Conservation (phyloP, 2,888 invertebrate genomes). For the Drosophila neonasuta region DNA sequence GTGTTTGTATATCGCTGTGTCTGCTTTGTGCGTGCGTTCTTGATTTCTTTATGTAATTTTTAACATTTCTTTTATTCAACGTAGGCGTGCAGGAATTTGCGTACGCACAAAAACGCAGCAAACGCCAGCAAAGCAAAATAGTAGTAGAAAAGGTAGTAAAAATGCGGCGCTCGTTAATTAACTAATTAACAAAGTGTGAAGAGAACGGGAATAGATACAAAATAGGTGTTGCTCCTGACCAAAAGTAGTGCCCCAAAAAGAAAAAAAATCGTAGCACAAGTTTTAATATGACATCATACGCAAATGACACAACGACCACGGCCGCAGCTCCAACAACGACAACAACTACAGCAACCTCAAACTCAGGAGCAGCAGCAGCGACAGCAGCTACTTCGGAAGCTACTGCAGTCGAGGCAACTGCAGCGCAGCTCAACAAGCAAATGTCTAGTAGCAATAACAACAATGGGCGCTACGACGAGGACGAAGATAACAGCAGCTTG, state of each 20-base stretch:
- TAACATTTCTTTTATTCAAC: slow-evolving; percentile 46
- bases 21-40: slow-evolving; percentile 47
- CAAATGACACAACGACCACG: slow-evolving; percentile 67
- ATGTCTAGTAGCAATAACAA: slow-evolving; percentile 42
- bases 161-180: slow-evolving; percentile 57
- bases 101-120: slow-evolving; percentile 57
- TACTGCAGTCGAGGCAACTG: slow-evolving; percentile 24
- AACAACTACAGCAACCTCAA: slow-evolving; percentile 28
- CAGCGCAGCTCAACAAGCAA: slow-evolving; percentile 44
- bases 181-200: slow-evolving; percentile 66
- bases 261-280: slow-evolving; percentile 26
- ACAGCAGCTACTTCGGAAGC: slow-evolving; percentile 22
- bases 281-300: slow-evolving; percentile 72
- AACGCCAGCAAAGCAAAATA: slow-evolving; percentile 29
- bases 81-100: slow-evolving; percentile 67
- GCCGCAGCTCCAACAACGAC: slow-evolving; percentile 50
- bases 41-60: slow-evolving; percentile 51
- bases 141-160: slow-evolving; percentile 26
- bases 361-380: slow-evolving; percentile 40
- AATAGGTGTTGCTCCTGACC: slow-evolving; percentile 48
- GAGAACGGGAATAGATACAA: slow-evolving; percentile 20
- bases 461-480: slow-evolving; percentile 48
- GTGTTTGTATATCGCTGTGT: slow-evolving; percentile 30
- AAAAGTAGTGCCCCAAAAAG: slow-evolving; percentile 9
- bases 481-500: slow-evolving; percentile 68